phyloP scores from a whole-genome alignment of 2,113 vertebrate genomes.

The Sorex fumeus region DNA sequence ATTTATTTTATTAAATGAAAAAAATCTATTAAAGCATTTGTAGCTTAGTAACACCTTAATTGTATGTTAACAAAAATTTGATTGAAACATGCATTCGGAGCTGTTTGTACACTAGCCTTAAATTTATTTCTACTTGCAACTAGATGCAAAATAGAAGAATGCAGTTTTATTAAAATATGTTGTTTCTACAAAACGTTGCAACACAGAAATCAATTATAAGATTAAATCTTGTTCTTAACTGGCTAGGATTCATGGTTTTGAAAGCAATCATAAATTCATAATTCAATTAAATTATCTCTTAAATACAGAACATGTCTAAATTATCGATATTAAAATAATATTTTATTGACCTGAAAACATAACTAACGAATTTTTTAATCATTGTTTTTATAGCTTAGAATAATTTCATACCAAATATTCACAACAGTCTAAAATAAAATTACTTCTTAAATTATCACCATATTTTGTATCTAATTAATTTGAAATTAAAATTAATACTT shows the following conservation, averaged over 20 bases:
- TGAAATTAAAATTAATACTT: not conserved
- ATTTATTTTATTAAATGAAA: constrained; percentile 52
- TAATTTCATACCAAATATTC: constrained; percentile 14
- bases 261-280: constrained; percentile 24
- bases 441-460: not conserved
- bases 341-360: no score
- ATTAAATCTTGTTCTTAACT: constrained; percentile 51
- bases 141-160: not conserved
- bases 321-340: not conserved
- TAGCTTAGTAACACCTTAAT: not conserved
- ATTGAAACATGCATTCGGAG: not conserved
- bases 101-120: not conserved
- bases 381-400: not conserved
- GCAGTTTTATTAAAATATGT: constrained; percentile 5
- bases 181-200: constrained; percentile 43
- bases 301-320: not conserved
- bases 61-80: not conserved
- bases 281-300: constrained; percentile 50
- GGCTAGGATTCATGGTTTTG: constrained; percentile 16
- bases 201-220: constrained; percentile 56
- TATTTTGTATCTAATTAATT: constrained; percentile 15
- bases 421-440: constrained; percentile 9
- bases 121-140: not conserved
- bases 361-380: constrained; percentile 27
- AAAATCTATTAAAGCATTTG: not conserved